Evolutionary conservation across 2,113 vertebrate species (phyloP).

Genomic region (Ahaetulla prasina): DNA sequence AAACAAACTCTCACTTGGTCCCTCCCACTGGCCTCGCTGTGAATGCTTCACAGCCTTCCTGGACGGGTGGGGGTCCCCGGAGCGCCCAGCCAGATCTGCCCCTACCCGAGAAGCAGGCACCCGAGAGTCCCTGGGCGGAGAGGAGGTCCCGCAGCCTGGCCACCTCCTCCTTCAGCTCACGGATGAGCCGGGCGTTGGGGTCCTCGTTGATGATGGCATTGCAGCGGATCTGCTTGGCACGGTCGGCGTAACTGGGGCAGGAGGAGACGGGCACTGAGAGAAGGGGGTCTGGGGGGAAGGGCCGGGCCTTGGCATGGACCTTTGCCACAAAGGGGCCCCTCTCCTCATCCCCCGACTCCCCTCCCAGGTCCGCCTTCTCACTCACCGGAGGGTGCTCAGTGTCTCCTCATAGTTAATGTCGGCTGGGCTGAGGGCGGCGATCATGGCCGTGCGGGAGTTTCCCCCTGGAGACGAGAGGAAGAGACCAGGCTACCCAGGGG

Average conservation of each 20-base stretch:
- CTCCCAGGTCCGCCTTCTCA: not conserved
- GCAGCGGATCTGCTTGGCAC: conserved; percentile 87
- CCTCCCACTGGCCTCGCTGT: not conserved
- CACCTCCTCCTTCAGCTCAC: conserved; percentile 86
- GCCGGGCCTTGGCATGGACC: not conserved
- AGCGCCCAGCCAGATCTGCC: not conserved
- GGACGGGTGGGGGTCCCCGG: not conserved
- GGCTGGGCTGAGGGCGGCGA: conserved; percentile 85
- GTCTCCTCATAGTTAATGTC: conserved; percentile 90
- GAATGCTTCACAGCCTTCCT: not conserved
- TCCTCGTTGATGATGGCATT: conserved; percentile 88
- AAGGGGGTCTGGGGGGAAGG: not conserved
- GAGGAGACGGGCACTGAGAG: not conserved
- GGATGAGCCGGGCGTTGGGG: conserved; percentile 83
- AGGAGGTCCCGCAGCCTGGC: conserved; percentile 79
- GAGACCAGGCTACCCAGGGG: not conserved
- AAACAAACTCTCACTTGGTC: not conserved
- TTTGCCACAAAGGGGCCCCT: too few species aligned
- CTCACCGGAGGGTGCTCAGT: conserved; percentile 77
- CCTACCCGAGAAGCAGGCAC: conserved; percentile 52
- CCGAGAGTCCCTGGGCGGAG: conserved; percentile 78
- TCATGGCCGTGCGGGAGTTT: conserved; percentile 89
- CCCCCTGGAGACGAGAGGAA: conserved; percentile 67
- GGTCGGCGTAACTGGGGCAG: conserved; percentile 77
- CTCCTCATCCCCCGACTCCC: accelerated